Evolutionary conservation across 2,113 vertebrate genomes (phyloP).

Genomic region (Crypturellus undulatus): DNA sequence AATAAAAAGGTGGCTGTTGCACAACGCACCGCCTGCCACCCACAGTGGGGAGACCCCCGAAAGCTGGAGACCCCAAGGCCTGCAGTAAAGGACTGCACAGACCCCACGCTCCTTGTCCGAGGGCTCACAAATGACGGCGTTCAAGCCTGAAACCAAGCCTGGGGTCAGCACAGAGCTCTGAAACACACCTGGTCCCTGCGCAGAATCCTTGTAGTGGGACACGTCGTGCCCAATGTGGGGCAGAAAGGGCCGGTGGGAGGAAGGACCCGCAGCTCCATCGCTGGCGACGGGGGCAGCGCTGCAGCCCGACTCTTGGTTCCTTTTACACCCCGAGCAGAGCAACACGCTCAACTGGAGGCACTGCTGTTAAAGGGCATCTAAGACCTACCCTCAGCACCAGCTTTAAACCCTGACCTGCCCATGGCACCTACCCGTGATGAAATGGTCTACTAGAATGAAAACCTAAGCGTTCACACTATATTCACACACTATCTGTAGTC

Average conservation of each 20-base stretch:
- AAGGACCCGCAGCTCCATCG: not conserved
- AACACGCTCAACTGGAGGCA: not conserved
- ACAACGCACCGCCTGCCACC: not conserved
- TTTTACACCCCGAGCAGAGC: not conserved
- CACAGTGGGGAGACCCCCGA: not conserved
- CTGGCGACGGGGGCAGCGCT: not conserved
- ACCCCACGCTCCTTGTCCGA: not conserved
- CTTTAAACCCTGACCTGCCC: not conserved
- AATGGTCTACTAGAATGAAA: not conserved
- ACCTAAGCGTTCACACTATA: not conserved
- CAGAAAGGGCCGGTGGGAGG: not conserved
- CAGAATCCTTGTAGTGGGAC: not conserved
- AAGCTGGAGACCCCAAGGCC: not conserved
- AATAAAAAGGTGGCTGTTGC: not conserved
- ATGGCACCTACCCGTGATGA: not conserved
- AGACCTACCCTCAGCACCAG: not conserved
- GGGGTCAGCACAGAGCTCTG: not conserved
- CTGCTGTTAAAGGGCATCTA: not conserved
- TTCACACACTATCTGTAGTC: not conserved
- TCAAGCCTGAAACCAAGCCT: not conserved
- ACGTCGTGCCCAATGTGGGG: not conserved
- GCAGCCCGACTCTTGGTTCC: not conserved
- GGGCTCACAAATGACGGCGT: not conserved
- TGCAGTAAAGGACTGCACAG: not conserved
- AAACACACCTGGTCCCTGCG: not conserved